A percentile compares a stretch with the other conserved stretches of the same genome.
phyloP scores from a whole-genome alignment of 2,113 vertebrate genomes.

The Taurulus bubalis region DNA sequence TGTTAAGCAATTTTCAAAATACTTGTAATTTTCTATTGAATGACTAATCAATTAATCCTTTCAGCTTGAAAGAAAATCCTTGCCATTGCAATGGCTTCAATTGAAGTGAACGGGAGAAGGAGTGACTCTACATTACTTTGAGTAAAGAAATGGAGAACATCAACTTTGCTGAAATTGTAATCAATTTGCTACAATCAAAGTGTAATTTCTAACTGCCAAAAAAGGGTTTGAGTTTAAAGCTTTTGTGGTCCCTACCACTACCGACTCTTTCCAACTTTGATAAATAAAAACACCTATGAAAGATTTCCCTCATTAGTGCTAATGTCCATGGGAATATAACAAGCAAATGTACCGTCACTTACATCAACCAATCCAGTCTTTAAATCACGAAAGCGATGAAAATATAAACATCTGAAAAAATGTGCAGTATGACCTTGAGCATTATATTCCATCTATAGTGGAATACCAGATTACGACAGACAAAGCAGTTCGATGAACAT shows the following conservation, averaged over 20 bases:
- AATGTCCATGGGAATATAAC: background rate
- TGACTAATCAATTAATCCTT: background rate
- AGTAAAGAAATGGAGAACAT: constrained; percentile 22
- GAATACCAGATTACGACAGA: background rate
- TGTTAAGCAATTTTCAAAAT: background rate
- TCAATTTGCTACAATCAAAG: constrained; percentile 11
- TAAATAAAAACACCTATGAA: constrained; percentile 9
- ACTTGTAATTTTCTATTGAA: background rate
- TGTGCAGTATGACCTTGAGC: constrained; percentile 26
- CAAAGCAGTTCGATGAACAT: constrained; percentile 6
- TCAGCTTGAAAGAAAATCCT: background rate
- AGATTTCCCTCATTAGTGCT: background rate
- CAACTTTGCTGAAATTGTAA: background rate
- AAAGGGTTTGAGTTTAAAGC: background rate
- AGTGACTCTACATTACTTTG: background rate
- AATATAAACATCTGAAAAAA: constrained; percentile 16
- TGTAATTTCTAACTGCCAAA: constrained; percentile 9
- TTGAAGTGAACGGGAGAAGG: background rate
- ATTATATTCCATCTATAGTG: constrained; percentile 8
- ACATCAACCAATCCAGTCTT: background rate
- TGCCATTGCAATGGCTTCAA: background rate
- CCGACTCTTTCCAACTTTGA: background rate
- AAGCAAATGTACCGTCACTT: no score
- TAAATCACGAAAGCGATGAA: background rate
- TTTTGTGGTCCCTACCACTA: background rate